These are phyloP conservation scores for Notechis scutatus DNA, from an alignment of 2,113 vertebrate genomes.

Conservation along the genomic window DNA sequence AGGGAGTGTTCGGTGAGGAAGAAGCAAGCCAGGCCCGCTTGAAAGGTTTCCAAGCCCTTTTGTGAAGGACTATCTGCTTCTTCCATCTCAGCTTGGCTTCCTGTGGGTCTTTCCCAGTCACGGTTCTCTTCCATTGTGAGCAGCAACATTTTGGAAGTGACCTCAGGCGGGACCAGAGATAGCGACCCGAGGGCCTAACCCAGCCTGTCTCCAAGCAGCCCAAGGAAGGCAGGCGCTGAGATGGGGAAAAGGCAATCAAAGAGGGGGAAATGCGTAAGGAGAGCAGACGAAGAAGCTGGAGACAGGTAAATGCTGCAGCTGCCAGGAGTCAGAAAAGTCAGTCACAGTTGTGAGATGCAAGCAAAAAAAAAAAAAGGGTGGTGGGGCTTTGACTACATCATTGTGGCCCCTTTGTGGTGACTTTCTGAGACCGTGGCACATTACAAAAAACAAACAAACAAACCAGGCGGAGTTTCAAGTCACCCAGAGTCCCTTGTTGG, in stretches of 20 bases:
- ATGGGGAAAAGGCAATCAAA: slow-evolving; percentile 54
- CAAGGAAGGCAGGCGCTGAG: slow-evolving; percentile 63
- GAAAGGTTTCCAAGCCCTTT: slow-evolving; percentile 60
- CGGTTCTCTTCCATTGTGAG: slow-evolving; percentile 63
- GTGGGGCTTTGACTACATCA: neutral
- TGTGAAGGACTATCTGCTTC: slow-evolving; percentile 62
- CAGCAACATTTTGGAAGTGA: slow-evolving; percentile 62
- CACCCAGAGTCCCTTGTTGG: too few relatives aligned
- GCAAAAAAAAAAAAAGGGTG: neutral
- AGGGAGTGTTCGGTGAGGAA: slow-evolving; percentile 61
- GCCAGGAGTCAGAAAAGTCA: neutral
- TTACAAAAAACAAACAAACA: neutral
- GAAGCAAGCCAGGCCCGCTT: slow-evolving; percentile 50
- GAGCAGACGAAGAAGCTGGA: neutral
- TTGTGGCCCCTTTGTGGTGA: neutral
- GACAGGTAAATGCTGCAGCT: neutral
- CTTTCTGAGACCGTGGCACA: neutral
- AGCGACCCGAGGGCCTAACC: slow-evolving; percentile 68
- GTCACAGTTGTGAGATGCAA: neutral
- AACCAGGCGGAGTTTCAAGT: neutral
- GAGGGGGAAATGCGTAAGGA: neutral
- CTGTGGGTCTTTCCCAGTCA: slow-evolving; percentile 61
- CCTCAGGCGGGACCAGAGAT: slow-evolving; percentile 61
- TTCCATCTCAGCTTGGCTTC: slow-evolving; percentile 63
- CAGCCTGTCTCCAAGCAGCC: slow-evolving; percentile 65